These are phyloP conservation scores for Drosophila seclusa DNA, from an alignment of 2,888 invertebrate species.

Conservation along the genomic window DNA sequence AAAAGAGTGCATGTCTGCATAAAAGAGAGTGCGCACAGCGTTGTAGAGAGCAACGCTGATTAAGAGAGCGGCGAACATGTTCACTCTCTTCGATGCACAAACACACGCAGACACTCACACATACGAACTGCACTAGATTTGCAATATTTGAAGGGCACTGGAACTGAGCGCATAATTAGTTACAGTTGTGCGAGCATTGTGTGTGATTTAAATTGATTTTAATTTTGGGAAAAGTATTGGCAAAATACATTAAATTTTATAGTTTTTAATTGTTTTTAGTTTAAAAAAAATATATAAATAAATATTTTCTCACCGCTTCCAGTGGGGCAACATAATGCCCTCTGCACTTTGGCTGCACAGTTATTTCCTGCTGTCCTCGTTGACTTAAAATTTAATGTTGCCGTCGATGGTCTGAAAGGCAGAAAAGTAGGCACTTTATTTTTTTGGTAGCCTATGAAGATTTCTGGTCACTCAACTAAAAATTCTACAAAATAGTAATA, in stretches of 20 bases:
- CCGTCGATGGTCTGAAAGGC: conserved; percentile 72
- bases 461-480: conserved; percentile 20
- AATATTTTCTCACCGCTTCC: conserved; percentile 82
- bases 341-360: conserved; percentile 70
- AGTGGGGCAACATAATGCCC: conserved; percentile 85
- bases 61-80: conserved; percentile 32
- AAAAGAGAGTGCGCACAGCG: conserved; percentile 1
- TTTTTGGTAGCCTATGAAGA: conserved; percentile 6
- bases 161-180: not conserved
- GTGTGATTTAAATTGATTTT: not conserved
- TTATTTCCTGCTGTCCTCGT: conserved; percentile 67
- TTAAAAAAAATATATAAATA: not conserved
- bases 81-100: conserved; percentile 10
- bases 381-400: conserved; percentile 66
- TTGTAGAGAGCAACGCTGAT: conserved; percentile 23
- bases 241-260: not conserved
- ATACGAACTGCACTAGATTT: not conserved
- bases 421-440: conserved; percentile 67
- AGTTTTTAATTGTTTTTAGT: not conserved
- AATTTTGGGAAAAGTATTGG: not conserved
- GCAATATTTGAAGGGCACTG: conserved; percentile 38
- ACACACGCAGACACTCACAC: not conserved
- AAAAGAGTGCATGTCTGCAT: not conserved
- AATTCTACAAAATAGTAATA: conserved; percentile 1
- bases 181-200: conserved; percentile 4